Percentiles rank a stretch among this genome's conserved stretches.
These are phyloP conservation scores for Coremacera marginata DNA, from an alignment of 2,888 invertebrate species.

Conservation along the genomic window DNA sequence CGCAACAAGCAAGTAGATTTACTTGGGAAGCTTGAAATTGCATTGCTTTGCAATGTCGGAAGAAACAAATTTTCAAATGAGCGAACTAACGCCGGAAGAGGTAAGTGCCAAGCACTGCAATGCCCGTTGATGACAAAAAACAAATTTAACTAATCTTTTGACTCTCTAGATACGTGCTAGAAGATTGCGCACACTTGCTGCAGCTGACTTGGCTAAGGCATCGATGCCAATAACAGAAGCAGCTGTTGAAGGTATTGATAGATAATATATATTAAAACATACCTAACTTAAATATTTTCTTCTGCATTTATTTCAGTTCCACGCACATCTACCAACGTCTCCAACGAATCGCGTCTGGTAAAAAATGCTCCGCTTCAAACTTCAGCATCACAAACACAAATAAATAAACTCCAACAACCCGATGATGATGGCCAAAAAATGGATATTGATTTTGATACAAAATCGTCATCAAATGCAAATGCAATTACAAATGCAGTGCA, in stretches of 20 bases:
- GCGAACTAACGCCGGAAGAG: conserved; percentile 89
- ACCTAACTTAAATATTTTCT: too few relatives aligned
- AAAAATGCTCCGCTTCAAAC: conserved; percentile 48
- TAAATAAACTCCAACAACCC: conserved; percentile 26
- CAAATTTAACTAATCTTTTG: conserved; percentile 7
- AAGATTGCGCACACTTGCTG: conserved; percentile 64
- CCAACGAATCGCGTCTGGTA: conserved; percentile 64
- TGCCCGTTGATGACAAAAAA: background rate
- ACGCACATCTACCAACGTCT: conserved; percentile 54
- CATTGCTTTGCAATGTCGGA: conserved; percentile 45
- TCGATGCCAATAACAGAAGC: conserved; percentile 42
- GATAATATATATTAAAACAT: background rate
- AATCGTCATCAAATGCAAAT: conserved; percentile 46
- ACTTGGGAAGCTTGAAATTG: background rate
- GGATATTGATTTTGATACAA: conserved; percentile 65
- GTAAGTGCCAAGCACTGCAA: conserved; percentile 73
- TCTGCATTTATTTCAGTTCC: conserved; percentile 43
- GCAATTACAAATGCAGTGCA: background rate
- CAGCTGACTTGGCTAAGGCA: conserved; percentile 47
- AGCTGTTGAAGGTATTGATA: conserved; percentile 43
- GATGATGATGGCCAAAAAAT: conserved; percentile 51
- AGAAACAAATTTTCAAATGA: conserved; percentile 48
- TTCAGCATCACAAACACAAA: conserved; percentile 17
- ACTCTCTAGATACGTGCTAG: conserved; percentile 64
- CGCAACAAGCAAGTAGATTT: conserved; percentile 10